Conservation (phyloP, 2,797 vertebrate genomes). For the Monodelphis domestica region DNA sequence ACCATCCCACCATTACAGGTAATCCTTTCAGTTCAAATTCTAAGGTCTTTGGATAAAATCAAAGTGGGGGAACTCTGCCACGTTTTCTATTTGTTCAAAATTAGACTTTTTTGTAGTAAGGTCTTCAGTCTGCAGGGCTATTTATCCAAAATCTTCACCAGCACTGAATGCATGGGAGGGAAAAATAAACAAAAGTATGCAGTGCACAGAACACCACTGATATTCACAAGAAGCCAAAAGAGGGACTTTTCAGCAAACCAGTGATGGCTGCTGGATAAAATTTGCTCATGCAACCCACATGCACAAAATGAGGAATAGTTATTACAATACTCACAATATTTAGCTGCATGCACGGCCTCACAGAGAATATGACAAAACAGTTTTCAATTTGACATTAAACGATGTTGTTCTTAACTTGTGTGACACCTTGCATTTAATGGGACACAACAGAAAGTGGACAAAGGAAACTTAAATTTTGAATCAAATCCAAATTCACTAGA, state of each 20-base stretch:
- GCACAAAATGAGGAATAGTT: conserved; percentile 73
- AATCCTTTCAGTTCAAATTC: conserved; percentile 32
- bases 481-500: conserved; percentile 68
- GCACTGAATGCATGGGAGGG: conserved; percentile 70
- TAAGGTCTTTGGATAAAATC: conserved; percentile 42
- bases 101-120: conserved; percentile 47
- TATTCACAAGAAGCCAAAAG: conserved; percentile 74
- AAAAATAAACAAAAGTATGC: conserved; percentile 63
- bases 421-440: conserved; percentile 49
- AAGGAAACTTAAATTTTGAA: conserved; percentile 59
- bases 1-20: conserved; percentile 27
- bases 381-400: conserved; percentile 65
- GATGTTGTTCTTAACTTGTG: conserved; percentile 37
- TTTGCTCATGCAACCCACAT: conserved; percentile 85
- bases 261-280: conserved; percentile 72
- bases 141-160: conserved; percentile 67
- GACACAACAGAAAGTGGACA: conserved; percentile 49
- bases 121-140: conserved; percentile 55
- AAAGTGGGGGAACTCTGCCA: background rate
- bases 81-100: conserved; percentile 44
- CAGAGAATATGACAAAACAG: conserved; percentile 39
- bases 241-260: conserved; percentile 65
- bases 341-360: conserved; percentile 80
- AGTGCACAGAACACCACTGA: conserved; percentile 64
- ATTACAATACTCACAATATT: conserved; percentile 79